A percentile compares a stretch with the other conserved stretches of the same genome.
These are phyloP conservation scores for Bubo blakistoni DNA, from an alignment of 2,113 vertebrate genomes.

Conservation along the genomic window DNA sequence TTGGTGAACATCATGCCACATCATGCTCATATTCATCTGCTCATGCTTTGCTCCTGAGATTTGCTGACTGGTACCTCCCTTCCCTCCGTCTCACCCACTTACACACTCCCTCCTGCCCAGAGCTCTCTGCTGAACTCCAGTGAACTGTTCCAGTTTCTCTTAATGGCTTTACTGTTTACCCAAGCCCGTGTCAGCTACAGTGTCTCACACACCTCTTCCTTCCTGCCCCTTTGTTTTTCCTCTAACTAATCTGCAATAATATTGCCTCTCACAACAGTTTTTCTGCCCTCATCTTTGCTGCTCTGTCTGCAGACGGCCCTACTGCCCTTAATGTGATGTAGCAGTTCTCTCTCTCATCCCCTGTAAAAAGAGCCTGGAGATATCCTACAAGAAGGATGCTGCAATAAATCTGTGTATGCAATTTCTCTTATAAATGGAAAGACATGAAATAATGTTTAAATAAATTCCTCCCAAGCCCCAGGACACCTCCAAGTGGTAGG, in stretches of 20 bases:
- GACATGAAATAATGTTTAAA: slow-evolving; percentile 31
- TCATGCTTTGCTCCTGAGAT: not conserved
- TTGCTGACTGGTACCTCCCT: not conserved
- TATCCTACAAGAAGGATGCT: not conserved
- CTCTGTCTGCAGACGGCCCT: not conserved
- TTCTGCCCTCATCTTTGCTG: not conserved
- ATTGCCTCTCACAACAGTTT: not conserved
- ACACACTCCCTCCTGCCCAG: not conserved
- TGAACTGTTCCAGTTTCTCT: not conserved
- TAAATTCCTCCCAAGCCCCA: slow-evolving; percentile 10
- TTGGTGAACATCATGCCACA: not conserved
- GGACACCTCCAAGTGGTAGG: not conserved
- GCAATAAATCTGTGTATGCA: not conserved
- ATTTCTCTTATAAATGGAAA: slow-evolving; percentile 15
- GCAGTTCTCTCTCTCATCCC: not conserved
- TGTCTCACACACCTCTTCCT: not conserved
- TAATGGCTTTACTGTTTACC: not conserved
- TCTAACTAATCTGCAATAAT: not conserved
- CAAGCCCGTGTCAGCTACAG: not conserved
- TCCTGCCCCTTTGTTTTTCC: not conserved
- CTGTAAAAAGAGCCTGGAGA: not conserved
- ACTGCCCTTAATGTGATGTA: not conserved
- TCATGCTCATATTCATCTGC: not conserved
- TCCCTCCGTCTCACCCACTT: not conserved
- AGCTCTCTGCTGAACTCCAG: not conserved